Base-by-base conservation (phyloP, 2,113 vertebrate species). In the Sporophila hypoxantha region DNA sequence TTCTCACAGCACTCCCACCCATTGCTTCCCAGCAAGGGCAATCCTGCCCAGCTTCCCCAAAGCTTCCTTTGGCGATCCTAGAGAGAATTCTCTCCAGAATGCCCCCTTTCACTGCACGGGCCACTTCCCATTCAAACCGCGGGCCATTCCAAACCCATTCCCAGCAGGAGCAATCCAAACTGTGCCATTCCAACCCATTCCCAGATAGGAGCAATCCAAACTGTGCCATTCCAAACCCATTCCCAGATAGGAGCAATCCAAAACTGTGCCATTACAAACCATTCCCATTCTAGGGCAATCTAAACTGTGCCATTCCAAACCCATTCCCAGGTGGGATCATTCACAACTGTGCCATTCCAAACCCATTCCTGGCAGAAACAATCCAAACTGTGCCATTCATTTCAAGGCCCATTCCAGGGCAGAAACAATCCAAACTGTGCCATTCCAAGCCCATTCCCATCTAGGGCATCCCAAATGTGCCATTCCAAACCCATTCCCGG, bases 1-100 rank as follows among this genome's bases (percentile, higher is more conserved):
- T 26, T 19, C 16, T 7, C 3, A 0, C 47, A 42, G 5, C 18
- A 3, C 47, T 27, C 14, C 26, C 4, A n/a, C 2, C 30, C 23
- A 0, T 1, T 4, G 11, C 17, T 22, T 21, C 18, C 47, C 47
- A 29, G 14, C 0, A 11, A 34, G 36, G 36, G 44, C 3, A 0
- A 16, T n/a, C 12, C 56, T 60, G 46, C 37, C 37, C 30, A 18
- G 7, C 8, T 34, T 32, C 59, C 32, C 37, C 30, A 23, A 7
- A 29, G 30, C 37, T 76, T 5, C 26, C 20, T 22, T 2, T 1
- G 30, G 14, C 10, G n/a, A 14, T 39, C 73, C 57, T 5, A 1
- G 6, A 4, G 18, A 30, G 19, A 53, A 18, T 53, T 29, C 59
- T 29, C 12, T 11, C 23, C 59, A 64, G 59, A 64, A 52, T 14